These are phyloP conservation scores for Macrotrachela quadricornifera DNA, from an alignment of 1,140 invertebrate genomes.

Conservation along the genomic window DNA sequence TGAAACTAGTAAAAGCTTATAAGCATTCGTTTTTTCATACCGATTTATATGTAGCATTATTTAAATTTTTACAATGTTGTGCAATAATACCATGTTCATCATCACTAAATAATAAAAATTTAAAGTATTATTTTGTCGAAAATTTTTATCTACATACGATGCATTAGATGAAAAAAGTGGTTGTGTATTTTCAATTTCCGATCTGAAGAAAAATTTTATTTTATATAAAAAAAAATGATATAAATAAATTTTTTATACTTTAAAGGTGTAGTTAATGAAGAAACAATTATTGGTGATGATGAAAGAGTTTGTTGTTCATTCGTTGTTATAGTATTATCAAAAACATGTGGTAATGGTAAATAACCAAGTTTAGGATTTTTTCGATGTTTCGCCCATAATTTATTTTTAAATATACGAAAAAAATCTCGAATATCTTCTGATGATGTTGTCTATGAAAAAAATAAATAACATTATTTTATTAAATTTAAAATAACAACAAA, in stretches of 20 bases:
- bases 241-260: not conserved
- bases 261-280: no score
- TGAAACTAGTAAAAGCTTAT: no score
- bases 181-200: not conserved
- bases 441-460: constrained; percentile 51
- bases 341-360: not conserved
- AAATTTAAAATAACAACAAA: not conserved
- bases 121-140: no score
- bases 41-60: no score
- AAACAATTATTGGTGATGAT: no score
- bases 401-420: constrained; percentile 80
- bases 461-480: not conserved
- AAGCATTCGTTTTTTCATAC: no score
- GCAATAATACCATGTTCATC: no score
- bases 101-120: no score
- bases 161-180: no score
- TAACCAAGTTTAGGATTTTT: constrained; percentile 6
- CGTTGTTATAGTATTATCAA: not conserved
- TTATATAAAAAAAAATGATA: not conserved
- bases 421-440: constrained; percentile 94
- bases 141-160: no score
- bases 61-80: no score
- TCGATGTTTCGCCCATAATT: constrained; percentile 66
- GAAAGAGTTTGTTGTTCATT: not conserved
- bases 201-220: not conserved